Conservation (phyloP, 2,888 invertebrate genomes). For the Brachypalpus laphriformis region DNA sequence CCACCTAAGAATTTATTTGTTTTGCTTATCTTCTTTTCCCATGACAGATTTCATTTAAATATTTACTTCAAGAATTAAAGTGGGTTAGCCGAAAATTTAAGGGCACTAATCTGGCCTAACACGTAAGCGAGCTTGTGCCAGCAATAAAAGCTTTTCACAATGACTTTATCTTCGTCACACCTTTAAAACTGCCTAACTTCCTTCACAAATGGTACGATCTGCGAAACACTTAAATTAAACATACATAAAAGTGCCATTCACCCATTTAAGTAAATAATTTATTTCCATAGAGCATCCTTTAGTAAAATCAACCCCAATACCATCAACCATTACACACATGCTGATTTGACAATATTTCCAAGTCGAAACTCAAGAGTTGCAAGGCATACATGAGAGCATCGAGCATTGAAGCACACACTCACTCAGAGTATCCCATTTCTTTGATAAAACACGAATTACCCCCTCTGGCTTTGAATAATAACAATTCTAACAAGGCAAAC, state of each 20-base stretch:
- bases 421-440: conserved; percentile 1
- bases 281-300: neutral
- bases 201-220: neutral
- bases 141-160: neutral
- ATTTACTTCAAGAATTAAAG: no score
- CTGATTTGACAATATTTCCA: conserved; percentile 19
- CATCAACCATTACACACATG: neutral
- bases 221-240: conserved; percentile 6
- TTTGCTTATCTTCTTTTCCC: no score
- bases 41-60: no score
- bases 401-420: neutral
- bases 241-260: conserved; percentile 10
- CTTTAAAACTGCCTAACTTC: neutral
- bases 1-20: no score
- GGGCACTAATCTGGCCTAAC: no score
- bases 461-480: conserved; percentile 28
- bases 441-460: conserved; percentile 40
- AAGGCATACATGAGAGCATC: neutral
- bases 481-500: conserved; percentile 9
- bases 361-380: neutral
- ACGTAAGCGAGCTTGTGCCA: neutral
- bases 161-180: neutral
- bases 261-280: conserved; percentile 22
- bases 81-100: no score
- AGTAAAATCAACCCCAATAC: neutral